Conservation (phyloP, 2,888 invertebrate genomes). For the Pyrgus malvae region DNA sequence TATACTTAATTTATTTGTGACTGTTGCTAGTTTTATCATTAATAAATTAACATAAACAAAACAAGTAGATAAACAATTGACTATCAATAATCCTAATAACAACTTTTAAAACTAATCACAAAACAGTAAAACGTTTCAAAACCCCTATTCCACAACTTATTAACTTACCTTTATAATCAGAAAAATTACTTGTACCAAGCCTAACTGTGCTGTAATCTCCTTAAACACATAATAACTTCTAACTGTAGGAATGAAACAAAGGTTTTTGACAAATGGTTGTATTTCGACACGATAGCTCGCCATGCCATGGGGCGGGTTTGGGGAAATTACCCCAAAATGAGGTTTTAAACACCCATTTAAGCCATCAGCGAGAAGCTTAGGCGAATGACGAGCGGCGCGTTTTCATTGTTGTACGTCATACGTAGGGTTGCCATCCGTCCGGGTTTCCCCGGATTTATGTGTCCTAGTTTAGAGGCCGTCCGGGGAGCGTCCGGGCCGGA, state of each 20-base stretch:
- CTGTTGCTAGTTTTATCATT: no score
- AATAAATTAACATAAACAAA: no score
- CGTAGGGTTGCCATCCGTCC: no score
- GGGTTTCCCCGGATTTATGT: no score
- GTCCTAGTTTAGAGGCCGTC: no score
- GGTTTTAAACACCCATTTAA: constrained; percentile 65
- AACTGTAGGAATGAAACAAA: constrained; percentile 18
- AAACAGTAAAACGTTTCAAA: not conserved
- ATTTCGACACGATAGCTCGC: constrained; percentile 22
- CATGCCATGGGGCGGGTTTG: constrained; percentile 43
- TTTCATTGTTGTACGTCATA: constrained; percentile 45
- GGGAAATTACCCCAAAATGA: constrained; percentile 56
- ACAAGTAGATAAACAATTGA: no score
- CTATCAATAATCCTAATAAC: no score
- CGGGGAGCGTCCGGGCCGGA: no score
- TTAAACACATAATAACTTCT: constrained; percentile 18
- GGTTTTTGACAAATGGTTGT: constrained; percentile 27
- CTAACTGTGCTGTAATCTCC: constrained; percentile 18
- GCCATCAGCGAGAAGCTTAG: constrained; percentile 56
- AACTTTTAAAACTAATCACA: no score
- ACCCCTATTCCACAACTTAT: not conserved
- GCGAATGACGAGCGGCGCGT: constrained; percentile 48
- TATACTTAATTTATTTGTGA: no score
- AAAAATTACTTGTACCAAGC: not conserved
- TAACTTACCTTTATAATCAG: no score